These are phyloP conservation scores for Tetrao urogallus DNA, from an alignment of 2,113 vertebrate genomes.

Conservation along the genomic window DNA sequence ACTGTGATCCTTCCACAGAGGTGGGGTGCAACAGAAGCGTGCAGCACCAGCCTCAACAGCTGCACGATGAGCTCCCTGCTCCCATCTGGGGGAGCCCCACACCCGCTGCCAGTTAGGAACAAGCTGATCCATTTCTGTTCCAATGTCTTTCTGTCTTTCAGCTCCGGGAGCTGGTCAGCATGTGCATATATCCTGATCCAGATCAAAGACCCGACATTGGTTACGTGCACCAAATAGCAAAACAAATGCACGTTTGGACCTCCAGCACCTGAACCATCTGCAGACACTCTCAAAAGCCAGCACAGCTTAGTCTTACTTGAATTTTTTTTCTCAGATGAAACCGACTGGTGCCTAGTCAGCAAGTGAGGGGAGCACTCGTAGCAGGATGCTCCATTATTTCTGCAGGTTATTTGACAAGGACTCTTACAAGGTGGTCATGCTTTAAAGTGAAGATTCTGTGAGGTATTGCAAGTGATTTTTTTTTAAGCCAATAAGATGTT, in stretches of 20 bases:
- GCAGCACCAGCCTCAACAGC: fast-evolving
- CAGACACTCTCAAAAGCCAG: not conserved
- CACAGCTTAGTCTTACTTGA: slow-evolving; percentile 79
- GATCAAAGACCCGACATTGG: slow-evolving; percentile 84
- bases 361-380: slow-evolving; percentile 29
- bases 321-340: slow-evolving; percentile 68
- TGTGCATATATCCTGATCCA: slow-evolving; percentile 87
- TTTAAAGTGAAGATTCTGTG: slow-evolving; percentile 66
- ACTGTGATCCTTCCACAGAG: fast-evolving
- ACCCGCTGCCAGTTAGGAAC: fast-evolving
- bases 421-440: slow-evolving; percentile 52
- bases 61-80: fast-evolving
- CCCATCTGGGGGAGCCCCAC: fast-evolving
- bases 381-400: slow-evolving; percentile 45
- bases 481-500: slow-evolving; percentile 56
- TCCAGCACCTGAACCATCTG: slow-evolving; percentile 80
- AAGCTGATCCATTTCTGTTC: fast-evolving
- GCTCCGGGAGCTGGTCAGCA: slow-evolving; percentile 88
- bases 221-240: slow-evolving; percentile 86
- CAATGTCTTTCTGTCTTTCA: slow-evolving; percentile 48
- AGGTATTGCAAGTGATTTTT: slow-evolving; percentile 59
- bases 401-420: slow-evolving; percentile 69
- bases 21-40: fast-evolving
- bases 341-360: slow-evolving; percentile 51
- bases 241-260: slow-evolving; percentile 88